A percentile compares a stretch with the other conserved stretches of the same genome.
Conservation (phyloP, 1,140 invertebrate species). For the Drosophila ohnishii region DNA sequence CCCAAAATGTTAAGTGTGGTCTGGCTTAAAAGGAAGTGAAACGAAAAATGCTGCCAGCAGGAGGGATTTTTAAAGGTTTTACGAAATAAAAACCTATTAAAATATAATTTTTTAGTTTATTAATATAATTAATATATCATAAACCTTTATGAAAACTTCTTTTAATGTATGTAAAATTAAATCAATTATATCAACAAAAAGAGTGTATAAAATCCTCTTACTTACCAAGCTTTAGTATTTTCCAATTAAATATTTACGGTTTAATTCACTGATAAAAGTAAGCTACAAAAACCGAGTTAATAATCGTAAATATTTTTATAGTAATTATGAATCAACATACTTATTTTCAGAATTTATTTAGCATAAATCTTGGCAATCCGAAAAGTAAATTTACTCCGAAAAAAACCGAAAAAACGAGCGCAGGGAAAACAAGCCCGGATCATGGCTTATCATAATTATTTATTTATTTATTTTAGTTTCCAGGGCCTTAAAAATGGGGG, state of each 20-base stretch:
- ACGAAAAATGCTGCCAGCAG: background rate
- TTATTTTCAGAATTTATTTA: background rate
- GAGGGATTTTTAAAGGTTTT: slow-evolving; percentile 23
- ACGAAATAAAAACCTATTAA: background rate
- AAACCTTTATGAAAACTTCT: background rate
- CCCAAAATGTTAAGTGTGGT: slow-evolving; percentile 36
- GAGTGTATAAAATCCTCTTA: background rate
- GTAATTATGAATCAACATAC: slow-evolving; percentile 6
- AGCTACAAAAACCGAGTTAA: background rate
- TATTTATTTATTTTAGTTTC: slow-evolving; percentile 73
- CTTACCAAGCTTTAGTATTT: background rate
- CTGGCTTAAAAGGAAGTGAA: slow-evolving; percentile 12
- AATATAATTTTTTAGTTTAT: background rate
- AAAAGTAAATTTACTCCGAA: slow-evolving; percentile 14
- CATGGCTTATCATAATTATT: slow-evolving; percentile 70
- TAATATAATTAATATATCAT: background rate
- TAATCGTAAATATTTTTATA: slow-evolving; percentile 8
- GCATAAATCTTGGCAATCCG: slow-evolving; percentile 12
- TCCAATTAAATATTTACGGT: background rate
- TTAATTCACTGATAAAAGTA: slow-evolving; percentile 16
- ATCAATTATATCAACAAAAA: too few species aligned
- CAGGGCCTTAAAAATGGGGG: slow-evolving; percentile 24
- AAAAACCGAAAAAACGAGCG: background rate
- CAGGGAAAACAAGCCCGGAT: slow-evolving; percentile 20
- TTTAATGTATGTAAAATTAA: too few species aligned